These are phyloP conservation scores for Phymastichus coffea DNA, from an alignment of 1,140 invertebrate species.

Conservation along the genomic window DNA sequence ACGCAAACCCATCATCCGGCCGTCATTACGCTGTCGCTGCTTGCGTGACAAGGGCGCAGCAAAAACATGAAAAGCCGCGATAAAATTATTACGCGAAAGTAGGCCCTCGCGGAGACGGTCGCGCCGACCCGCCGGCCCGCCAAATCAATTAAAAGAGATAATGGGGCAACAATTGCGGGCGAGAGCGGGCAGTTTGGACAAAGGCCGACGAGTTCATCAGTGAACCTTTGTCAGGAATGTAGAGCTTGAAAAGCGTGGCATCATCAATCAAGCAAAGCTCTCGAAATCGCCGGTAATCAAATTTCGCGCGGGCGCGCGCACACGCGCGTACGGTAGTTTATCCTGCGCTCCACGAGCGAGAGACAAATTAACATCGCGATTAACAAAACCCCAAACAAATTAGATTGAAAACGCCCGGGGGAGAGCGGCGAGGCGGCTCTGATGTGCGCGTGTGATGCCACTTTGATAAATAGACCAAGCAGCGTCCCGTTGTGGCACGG, in stretches of 20 bases:
- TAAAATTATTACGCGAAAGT: constrained; percentile 14
- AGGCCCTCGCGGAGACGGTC: too few species aligned
- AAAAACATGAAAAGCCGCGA: too few species aligned
- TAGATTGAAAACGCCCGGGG: constrained; percentile 54
- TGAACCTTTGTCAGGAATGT: not conserved
- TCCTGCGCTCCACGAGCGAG: constrained; percentile 37
- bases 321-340: constrained; percentile 45
- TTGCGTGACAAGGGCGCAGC: too few species aligned
- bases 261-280: constrained; percentile 15
- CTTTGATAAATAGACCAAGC: constrained; percentile 57
- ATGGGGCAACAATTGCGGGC: too few species aligned
- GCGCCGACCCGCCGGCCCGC: too few species aligned
- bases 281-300: constrained; percentile 6
- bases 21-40: too few species aligned
- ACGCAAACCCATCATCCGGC: too few species aligned
- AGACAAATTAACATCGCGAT: constrained; percentile 47
- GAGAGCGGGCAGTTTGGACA: too few species aligned
- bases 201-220: constrained; percentile 21
- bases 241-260: constrained; percentile 11
- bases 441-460: constrained; percentile 42
- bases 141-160: constrained; percentile 25
- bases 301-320: not conserved
- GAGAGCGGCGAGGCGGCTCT: constrained; percentile 37
- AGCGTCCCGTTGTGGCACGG: too few species aligned
- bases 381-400: too few species aligned